These are phyloP conservation scores for Pocillopora verrucosa DNA, from an alignment of 64 coral and sea anemone genomes.

Conservation along the genomic window DNA sequence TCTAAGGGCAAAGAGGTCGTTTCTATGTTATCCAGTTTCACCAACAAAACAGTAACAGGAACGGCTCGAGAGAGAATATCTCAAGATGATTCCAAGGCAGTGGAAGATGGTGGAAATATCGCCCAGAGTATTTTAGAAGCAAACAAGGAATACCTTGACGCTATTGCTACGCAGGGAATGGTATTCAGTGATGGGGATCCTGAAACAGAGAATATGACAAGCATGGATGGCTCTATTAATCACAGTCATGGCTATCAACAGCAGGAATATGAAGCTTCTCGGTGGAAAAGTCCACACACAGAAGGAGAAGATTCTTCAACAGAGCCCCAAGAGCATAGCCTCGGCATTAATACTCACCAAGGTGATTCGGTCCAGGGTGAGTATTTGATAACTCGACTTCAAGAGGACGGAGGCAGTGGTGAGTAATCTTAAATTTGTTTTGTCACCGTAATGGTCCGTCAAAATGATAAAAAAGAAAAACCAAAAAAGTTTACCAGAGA, in stretches of 20 bases:
- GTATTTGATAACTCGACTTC: not conserved
- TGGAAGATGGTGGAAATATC: conserved; percentile 6
- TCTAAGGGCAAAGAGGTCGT: not conserved
- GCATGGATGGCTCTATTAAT: not conserved
- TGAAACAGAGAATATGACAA: conserved; percentile 20
- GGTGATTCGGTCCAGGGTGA: not conserved
- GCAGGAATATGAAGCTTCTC: not conserved
- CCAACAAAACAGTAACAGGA: not conserved
- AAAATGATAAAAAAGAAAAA: no score
- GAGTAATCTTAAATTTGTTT: not conserved
- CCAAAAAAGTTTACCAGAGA: no score
- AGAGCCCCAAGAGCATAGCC: not conserved
- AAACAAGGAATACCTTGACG: conserved; percentile 43
- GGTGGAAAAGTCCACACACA: not conserved
- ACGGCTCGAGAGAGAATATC: not conserved
- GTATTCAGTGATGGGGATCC: conserved; percentile 36
- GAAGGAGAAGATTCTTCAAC: not conserved
- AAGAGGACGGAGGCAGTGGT: not conserved
- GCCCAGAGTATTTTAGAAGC: conserved; percentile 36
- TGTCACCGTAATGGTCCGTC: not conserved
- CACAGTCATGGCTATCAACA: not conserved
- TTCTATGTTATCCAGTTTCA: not conserved
- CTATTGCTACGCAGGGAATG: conserved; percentile 31
- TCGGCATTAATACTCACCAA: not conserved
- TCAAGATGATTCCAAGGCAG: not conserved